phyloP scores from a whole-genome alignment of 2,113 vertebrate genomes.

The Alligator sinensis region DNA sequence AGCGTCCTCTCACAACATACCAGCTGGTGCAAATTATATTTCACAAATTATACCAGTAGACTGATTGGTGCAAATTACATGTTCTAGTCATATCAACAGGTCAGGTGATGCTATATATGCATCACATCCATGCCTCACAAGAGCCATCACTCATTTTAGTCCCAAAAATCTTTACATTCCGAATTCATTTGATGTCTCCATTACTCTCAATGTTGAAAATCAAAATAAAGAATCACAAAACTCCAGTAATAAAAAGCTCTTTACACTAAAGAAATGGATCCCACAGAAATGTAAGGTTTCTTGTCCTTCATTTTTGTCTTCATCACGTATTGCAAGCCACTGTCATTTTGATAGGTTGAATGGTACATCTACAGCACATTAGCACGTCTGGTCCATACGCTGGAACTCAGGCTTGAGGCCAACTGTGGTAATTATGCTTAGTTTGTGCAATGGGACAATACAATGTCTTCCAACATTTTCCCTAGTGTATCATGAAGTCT shows the following conservation, averaged over 20 bases:
- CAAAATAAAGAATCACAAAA: not conserved
- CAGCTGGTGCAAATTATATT: not conserved
- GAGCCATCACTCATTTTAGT: not conserved
- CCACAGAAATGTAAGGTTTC: not conserved
- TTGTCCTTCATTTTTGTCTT: not conserved
- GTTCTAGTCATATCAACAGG: too few relatives aligned
- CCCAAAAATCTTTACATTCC: not conserved
- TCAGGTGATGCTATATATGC: too few relatives aligned
- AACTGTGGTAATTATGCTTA: not conserved
- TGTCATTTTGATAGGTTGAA: not conserved
- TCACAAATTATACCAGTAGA: not conserved
- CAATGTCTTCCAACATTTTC: not conserved
- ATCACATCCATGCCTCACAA: too few relatives aligned
- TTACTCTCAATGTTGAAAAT: not conserved
- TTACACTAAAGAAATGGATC: not conserved
- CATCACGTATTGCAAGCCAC: not conserved
- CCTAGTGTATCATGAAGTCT: not conserved
- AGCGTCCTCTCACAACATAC: not conserved
- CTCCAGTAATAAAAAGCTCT: not conserved
- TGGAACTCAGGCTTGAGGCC: not conserved
- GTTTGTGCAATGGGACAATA: not conserved
- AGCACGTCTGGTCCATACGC: not conserved
- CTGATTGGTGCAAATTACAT: too few relatives aligned
- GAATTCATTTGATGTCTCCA: not conserved
- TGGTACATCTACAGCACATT: not conserved